Percentiles rank a stretch among this genome's conserved stretches.
These are phyloP conservation scores for Bruchidius siliquastri DNA, from an alignment of 2,888 invertebrate species.

Conservation along the genomic window DNA sequence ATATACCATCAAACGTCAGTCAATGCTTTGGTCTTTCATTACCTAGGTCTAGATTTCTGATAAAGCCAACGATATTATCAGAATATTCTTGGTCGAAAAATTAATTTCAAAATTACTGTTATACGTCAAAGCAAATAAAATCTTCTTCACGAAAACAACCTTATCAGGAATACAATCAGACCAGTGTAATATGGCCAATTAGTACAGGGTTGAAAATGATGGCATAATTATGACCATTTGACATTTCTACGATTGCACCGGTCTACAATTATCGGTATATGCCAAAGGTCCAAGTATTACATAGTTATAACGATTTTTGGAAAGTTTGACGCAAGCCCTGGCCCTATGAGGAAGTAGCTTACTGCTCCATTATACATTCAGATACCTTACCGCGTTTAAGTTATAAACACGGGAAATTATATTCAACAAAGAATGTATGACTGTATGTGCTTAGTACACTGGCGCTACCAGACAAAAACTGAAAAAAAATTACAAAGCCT, in stretches of 20 bases:
- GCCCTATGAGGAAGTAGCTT: neutral
- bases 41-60: no score
- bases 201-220: neutral
- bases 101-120: no score
- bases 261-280: neutral
- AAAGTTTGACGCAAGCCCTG: neutral
- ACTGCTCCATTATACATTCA: neutral
- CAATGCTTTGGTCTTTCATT: no score
- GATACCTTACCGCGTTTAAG: neutral
- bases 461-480: neutral
- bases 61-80: no score
- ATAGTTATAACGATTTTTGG: neutral
- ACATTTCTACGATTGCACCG: neutral
- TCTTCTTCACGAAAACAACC: no score
- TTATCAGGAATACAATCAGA: no score
- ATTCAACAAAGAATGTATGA: neutral
- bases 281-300: neutral
- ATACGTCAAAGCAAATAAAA: no score
- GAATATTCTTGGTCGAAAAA: no score
- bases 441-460: neutral
- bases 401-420: neutral
- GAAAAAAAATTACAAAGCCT: no score
- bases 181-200: neutral
- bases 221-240: neutral
- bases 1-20: no score